Base-by-base conservation (phyloP, 2,113 vertebrate species). In the Pelecanus crispus region DNA sequence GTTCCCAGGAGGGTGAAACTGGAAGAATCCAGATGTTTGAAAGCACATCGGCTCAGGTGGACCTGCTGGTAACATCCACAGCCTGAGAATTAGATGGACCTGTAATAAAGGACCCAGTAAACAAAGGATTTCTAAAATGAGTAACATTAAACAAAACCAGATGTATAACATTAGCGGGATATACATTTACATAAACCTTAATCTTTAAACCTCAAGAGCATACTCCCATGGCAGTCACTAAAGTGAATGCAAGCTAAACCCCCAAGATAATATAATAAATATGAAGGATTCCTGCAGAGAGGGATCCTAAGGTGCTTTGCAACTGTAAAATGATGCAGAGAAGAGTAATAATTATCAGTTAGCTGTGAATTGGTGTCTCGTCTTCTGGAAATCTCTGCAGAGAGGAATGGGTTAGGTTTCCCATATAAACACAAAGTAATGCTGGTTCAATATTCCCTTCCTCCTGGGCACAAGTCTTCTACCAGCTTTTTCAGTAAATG, bases 251-350 rank as follows among this genome's bases (percentile, higher is more conserved):
- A 87, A 79, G 74, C 49, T 72, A 89, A 94, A 89, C 2, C 49
- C 29, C 47, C 56, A 42, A 80, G 79, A 83, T 72, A 91, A 81
- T 63, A 84, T 20, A 91, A 84, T 77, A 92, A 95, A 91, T n/a
- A 73, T 36, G n/a, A 95, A 74, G 36, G 61, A 81, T 63, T 84
- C 47, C 86, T 89, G 38, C 83, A 85, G 84, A 32, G 73, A 71
- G 55, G 31, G 29, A 89, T 92, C 68, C 74, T 16, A 36, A 95
- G 73, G 49, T 91, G 44, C 85, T 94, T 84, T 89, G 83, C 72
- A 92, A 59, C 42, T 93, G 81, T 84, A 84, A 96, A 95, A 71
- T 67, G 67, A 86, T 78, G 84, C 31, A 73, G 45, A 80, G 71
- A 94, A 86, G 63, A 70, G 42, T 78, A 91, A 80, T 66, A 83